Percentiles rank a stretch among this genome's conserved stretches.
These are phyloP conservation scores for Drosophila ustulata DNA, from an alignment of 2,888 invertebrate species.

Conservation along the genomic window DNA sequence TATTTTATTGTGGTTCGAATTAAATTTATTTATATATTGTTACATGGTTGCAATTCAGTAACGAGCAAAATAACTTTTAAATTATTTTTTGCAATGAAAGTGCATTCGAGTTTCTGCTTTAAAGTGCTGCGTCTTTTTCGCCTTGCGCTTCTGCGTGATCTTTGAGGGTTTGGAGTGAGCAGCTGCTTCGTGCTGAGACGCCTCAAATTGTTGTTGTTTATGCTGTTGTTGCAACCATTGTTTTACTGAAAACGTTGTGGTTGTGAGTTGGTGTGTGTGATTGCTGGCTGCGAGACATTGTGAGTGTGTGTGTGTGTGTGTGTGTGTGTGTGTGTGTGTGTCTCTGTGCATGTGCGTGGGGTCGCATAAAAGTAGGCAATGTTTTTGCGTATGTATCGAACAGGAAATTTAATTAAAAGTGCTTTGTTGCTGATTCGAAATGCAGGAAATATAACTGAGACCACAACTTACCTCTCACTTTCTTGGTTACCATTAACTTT, in stretches of 20 bases:
- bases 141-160: constrained; percentile 15
- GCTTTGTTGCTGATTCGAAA: constrained; percentile 41
- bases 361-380: constrained; percentile 62
- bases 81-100: constrained; percentile 17
- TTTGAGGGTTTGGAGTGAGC: constrained; percentile 37
- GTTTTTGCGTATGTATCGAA: constrained; percentile 52
- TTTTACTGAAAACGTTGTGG: constrained; percentile 61
- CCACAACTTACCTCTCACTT: constrained; percentile 46
- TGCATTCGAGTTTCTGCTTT: neutral
- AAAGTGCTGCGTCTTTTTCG: neutral
- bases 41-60: too few species aligned
- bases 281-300: neutral
- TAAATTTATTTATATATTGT: too few species aligned
- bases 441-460: constrained; percentile 29
- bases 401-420: constrained; percentile 77
- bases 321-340: neutral
- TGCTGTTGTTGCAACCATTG: constrained; percentile 48
- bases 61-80: neutral
- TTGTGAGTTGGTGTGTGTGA: constrained; percentile 4
- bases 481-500: constrained; percentile 4
- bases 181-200: constrained; percentile 67
- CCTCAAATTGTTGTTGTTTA: constrained; percentile 63
- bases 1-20: too few species aligned
- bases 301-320: constrained; percentile 4
- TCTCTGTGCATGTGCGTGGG: constrained; percentile 12